Percentiles rank a stretch among this genome's conserved stretches.
phyloP scores from a whole-genome alignment of 2,797 vertebrate species.

The Sciurus vulgaris region DNA sequence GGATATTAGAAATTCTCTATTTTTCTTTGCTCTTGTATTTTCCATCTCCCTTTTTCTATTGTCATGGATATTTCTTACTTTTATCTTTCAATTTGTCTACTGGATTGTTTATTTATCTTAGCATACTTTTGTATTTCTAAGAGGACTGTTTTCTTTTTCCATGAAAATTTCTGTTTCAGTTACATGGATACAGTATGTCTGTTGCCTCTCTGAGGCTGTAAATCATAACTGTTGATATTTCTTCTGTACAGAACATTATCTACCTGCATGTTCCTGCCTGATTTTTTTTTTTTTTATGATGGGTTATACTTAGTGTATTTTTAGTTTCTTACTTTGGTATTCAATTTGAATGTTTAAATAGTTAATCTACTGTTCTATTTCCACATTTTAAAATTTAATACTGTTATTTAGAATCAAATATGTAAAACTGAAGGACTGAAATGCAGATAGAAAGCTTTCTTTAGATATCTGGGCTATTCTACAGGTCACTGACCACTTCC shows the following conservation, averaged over 20 bases:
- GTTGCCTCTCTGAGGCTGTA: background rate
- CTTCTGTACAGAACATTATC: background rate
- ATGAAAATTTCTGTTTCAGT: background rate
- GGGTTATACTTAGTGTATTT: background rate
- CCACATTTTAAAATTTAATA: background rate
- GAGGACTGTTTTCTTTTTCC: background rate
- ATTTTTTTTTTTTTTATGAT: background rate
- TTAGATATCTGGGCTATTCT: background rate
- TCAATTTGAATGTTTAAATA: background rate
- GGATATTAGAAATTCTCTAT: background rate
- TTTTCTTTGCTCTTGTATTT: background rate
- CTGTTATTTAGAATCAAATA: background rate
- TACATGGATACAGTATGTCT: background rate
- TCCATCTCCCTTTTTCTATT: background rate
- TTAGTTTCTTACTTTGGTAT: background rate
- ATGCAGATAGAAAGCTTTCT: background rate
- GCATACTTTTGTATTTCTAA: background rate
- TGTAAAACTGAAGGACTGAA: background rate
- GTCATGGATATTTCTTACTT: background rate
- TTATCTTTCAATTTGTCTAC: background rate
- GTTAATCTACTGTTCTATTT: background rate
- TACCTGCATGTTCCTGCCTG: background rate
- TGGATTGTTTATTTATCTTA: slow-evolving; percentile 11
- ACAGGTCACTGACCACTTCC: background rate
- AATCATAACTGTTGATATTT: slow-evolving; percentile 35